Conservation (phyloP, 1,140 invertebrate species). For the Procambarus virginalis region DNA sequence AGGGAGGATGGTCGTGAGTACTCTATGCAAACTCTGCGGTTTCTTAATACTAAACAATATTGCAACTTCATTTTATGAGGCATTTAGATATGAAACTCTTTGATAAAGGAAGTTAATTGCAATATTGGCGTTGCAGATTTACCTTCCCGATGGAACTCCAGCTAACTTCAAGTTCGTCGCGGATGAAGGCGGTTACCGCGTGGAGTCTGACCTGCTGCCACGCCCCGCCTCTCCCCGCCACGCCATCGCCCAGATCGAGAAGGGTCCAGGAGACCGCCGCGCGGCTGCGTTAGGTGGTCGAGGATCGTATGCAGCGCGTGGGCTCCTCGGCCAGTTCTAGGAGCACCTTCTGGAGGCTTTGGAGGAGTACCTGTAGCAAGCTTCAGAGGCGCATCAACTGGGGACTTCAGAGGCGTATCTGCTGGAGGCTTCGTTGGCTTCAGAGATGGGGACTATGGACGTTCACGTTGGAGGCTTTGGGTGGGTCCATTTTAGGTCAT, state of each 20-base stretch:
- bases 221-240: conserved; percentile 38
- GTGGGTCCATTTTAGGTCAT: too few species aligned
- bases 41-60: neutral
- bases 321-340: too few species aligned
- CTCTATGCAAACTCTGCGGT: neutral
- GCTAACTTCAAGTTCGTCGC: conserved; percentile 33
- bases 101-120: neutral
- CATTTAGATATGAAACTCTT: neutral
- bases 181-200: neutral
- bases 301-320: conserved; percentile 1
- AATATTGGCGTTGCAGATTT: conserved; percentile 1
- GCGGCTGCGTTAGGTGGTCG: neutral
- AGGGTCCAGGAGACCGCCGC: neutral
- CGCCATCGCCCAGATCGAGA: neutral
- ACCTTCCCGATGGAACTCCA: conserved; percentile 21
- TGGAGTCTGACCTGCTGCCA: conserved; percentile 34
- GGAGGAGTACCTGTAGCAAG: too few species aligned
- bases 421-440: neutral
- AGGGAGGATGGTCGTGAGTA: conserved; percentile 41
- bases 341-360: too few species aligned
- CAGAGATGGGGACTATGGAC: neutral
- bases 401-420: neutral
- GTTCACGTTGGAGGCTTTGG: neutral
- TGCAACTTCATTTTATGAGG: neutral
- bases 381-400: neutral